Conservation (phyloP, 2,113 vertebrate species). For the Percina caprodes region DNA sequence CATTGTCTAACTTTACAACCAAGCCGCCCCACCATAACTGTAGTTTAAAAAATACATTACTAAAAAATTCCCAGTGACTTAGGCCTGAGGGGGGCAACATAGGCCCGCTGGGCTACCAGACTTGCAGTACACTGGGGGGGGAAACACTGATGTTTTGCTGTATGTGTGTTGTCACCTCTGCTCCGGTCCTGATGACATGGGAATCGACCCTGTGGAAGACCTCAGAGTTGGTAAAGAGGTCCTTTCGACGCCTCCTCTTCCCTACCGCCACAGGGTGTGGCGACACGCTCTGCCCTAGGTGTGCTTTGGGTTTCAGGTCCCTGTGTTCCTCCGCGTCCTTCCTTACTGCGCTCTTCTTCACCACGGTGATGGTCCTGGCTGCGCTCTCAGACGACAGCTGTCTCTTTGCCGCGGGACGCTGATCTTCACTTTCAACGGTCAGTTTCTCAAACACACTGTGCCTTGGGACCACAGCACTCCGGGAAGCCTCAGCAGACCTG, state of each 20-base stretch:
- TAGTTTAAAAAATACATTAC: no score
- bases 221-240: slow-evolving; percentile 76
- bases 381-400: slow-evolving; percentile 84
- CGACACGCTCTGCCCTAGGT: slow-evolving; percentile 20
- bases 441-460: slow-evolving; percentile 71
- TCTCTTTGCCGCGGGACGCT: slow-evolving; percentile 79
- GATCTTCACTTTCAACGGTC: slow-evolving; percentile 73
- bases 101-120: no score
- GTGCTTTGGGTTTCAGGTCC: slow-evolving; percentile 11
- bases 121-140: no score
- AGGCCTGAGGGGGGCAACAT: no score
- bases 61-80: no score
- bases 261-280: neutral
- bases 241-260: slow-evolving; percentile 75
- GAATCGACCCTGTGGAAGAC: slow-evolving; percentile 79
- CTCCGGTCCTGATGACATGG: slow-evolving; percentile 72
- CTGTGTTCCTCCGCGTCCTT: slow-evolving; percentile 54
- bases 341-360: slow-evolving; percentile 78
- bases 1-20: no score
- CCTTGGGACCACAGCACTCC: slow-evolving; percentile 27
- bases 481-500: slow-evolving; percentile 17
- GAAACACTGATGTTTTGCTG: neutral
- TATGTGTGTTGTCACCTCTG: slow-evolving; percentile 72
- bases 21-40: no score
- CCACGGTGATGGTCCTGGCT: slow-evolving; percentile 73